A percentile compares a stretch with the other conserved stretches of the same genome.
Conservation (phyloP, 2,797 vertebrate genomes). For the Myotis myotis region DNA sequence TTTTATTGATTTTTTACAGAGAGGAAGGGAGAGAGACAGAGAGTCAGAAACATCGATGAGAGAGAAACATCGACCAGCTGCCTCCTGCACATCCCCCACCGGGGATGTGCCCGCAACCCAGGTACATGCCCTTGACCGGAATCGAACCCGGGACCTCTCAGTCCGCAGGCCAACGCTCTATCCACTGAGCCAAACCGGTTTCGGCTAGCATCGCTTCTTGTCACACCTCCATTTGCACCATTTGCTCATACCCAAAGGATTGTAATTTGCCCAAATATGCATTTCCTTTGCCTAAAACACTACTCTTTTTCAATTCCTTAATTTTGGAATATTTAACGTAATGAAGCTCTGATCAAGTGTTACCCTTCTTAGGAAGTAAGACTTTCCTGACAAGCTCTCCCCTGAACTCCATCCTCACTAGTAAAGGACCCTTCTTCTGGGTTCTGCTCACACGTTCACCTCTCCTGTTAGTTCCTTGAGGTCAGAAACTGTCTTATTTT, state of each 20-base stretch:
- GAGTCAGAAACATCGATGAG: too few species aligned
- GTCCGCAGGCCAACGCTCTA: too few species aligned
- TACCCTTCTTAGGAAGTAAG: background rate
- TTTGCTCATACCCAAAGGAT: background rate
- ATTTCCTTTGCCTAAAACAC: background rate
- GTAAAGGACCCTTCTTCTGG: background rate
- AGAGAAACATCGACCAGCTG: too few species aligned
- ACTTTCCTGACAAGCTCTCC: background rate
- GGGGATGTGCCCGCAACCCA: too few species aligned
- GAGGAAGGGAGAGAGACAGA: too few species aligned
- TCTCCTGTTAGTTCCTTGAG: background rate
- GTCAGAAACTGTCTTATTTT: background rate
- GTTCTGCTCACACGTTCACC: background rate
- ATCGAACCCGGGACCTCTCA: too few species aligned
- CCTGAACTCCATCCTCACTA: background rate
- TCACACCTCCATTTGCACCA: background rate
- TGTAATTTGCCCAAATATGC: background rate
- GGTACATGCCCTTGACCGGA: too few species aligned
- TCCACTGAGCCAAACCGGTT: too few species aligned
- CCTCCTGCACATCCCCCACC: too few species aligned
- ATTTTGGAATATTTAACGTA: slow-evolving; percentile 5
- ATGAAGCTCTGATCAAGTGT: background rate
- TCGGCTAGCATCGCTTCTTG: background rate
- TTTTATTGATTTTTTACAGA: too few species aligned
- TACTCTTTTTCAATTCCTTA: background rate